A percentile compares a stretch with the other conserved stretches of the same genome.
Conservation (phyloP, 2,113 vertebrate species). For the Menidia beryllina region DNA sequence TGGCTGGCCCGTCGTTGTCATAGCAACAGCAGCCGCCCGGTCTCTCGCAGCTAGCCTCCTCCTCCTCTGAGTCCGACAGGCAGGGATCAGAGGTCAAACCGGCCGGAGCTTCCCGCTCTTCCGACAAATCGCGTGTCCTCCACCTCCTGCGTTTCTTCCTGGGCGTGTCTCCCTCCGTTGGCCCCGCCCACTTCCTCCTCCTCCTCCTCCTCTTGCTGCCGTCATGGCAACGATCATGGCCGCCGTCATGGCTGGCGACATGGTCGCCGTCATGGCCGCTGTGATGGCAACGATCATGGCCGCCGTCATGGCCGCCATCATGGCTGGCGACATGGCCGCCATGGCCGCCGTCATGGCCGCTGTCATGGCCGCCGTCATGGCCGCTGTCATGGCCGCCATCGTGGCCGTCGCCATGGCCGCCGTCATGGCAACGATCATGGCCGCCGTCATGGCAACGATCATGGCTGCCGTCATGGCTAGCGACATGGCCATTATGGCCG, state of each 20-base stretch:
- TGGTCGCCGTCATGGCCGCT: too few species aligned
- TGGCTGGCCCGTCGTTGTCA: too few species aligned
- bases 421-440: too few species aligned
- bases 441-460: too few species aligned
- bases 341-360: slow-evolving; percentile 20
- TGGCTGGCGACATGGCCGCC: background rate
- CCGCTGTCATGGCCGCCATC: background rate
- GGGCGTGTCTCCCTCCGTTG: background rate
- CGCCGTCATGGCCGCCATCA: too few species aligned
- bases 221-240: slow-evolving; percentile 12
- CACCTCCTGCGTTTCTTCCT: slow-evolving; percentile 59
- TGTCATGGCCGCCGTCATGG: too few species aligned
- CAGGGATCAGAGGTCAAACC: background rate
- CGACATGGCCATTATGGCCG: too few species aligned
- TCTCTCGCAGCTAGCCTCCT: background rate
- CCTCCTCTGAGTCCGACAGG: too few species aligned
- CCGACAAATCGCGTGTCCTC: slow-evolving; percentile 22
- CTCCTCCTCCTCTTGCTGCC: background rate
- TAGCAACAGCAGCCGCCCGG: background rate
- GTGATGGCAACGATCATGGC: slow-evolving; percentile 12
- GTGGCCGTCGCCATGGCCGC: too few species aligned
- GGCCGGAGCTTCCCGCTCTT: background rate
- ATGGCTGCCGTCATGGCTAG: too few species aligned
- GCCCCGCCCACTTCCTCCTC: slow-evolving; percentile 42
- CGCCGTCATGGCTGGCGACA: background rate